Percentiles rank a stretch among this genome's conserved stretches.
phyloP scores from a whole-genome alignment of 2,888 invertebrate genomes.

The Noctua pronuba region DNA sequence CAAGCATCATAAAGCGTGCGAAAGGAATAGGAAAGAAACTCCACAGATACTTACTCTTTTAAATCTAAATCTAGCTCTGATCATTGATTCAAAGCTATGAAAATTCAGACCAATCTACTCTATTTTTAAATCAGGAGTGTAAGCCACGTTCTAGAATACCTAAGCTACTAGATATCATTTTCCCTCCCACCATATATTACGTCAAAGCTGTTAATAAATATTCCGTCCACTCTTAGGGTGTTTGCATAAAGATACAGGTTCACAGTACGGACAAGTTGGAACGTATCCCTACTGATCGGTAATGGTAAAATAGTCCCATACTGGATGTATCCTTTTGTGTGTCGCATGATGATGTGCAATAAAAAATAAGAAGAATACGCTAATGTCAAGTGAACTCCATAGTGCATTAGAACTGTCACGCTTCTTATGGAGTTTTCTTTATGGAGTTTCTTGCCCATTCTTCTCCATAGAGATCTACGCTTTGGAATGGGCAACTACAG shows the following conservation, averaged over 20 bases:
- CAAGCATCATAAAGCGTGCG: no score
- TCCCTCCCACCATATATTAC: conserved; percentile 21
- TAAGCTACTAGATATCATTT: conserved; percentile 2
- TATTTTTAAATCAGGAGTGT: background rate
- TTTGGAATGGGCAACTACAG: no score
- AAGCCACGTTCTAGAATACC: background rate
- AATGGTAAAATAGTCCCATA: background rate
- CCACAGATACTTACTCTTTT: background rate
- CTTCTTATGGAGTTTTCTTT: no score
- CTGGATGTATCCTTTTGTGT: no score
- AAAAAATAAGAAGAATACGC: no score
- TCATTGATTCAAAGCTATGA: background rate
- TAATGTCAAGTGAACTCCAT: no score
- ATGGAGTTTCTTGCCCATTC: no score
- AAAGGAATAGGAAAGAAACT: background rate
- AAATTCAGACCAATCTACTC: background rate
- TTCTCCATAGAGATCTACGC: no score
- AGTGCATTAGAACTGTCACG: no score
- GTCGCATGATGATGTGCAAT: no score
- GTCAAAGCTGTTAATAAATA: conserved; percentile 44
- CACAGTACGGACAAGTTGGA: background rate
- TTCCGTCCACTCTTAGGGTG: conserved; percentile 23
- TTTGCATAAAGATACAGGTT: background rate
- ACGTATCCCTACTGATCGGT: background rate
- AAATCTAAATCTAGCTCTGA: background rate